Evolutionary conservation across 1,140 invertebrate species (phyloP).

Genomic region (Drosophila orosa): DNA sequence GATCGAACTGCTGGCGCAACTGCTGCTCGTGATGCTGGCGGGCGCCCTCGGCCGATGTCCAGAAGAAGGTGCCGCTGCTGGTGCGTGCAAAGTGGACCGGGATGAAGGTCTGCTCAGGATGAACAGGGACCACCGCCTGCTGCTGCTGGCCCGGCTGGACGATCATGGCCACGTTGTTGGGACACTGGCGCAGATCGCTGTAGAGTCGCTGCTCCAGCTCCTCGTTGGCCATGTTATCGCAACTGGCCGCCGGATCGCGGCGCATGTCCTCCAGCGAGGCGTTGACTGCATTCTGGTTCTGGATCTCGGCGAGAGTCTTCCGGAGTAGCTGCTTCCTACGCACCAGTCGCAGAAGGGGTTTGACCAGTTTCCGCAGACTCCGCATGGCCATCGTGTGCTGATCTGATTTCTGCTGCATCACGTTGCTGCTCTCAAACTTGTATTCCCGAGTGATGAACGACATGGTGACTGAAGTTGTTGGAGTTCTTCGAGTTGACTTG

Average conservation of each 20-base stretch:
- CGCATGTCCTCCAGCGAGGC: conserved; percentile 84
- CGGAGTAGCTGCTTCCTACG: conserved; percentile 85
- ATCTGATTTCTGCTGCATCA: conserved; percentile 74
- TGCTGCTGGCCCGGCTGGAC: conserved; percentile 86
- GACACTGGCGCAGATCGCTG: conserved; percentile 87
- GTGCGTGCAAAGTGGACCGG: conserved; percentile 87
- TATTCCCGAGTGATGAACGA: conserved; percentile 82
- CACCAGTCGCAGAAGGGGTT: conserved; percentile 84
- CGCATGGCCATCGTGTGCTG: conserved; percentile 78
- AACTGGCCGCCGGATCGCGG: conserved; percentile 77
- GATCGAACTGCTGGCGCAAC: conserved; percentile 85
- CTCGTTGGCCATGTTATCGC: conserved; percentile 87
- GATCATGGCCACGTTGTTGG: conserved; percentile 86
- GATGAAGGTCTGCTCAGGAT: conserved; percentile 87
- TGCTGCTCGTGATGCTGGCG: conserved; percentile 84
- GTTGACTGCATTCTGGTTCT: conserved; percentile 78
- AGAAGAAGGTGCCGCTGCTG: conserved; percentile 89
- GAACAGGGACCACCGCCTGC: conserved; percentile 85
- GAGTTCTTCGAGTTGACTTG: conserved; percentile 11
- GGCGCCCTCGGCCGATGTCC: conserved; percentile 85
- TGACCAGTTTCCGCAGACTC: conserved; percentile 85
- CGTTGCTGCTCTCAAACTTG: conserved; percentile 74
- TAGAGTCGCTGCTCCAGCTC: conserved; percentile 87
- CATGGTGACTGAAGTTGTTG: conserved; percentile 45
- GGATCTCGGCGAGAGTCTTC: conserved; percentile 79